phyloP scores from a whole-genome alignment of 2,888 invertebrate species.

The Eulithis prunata region DNA sequence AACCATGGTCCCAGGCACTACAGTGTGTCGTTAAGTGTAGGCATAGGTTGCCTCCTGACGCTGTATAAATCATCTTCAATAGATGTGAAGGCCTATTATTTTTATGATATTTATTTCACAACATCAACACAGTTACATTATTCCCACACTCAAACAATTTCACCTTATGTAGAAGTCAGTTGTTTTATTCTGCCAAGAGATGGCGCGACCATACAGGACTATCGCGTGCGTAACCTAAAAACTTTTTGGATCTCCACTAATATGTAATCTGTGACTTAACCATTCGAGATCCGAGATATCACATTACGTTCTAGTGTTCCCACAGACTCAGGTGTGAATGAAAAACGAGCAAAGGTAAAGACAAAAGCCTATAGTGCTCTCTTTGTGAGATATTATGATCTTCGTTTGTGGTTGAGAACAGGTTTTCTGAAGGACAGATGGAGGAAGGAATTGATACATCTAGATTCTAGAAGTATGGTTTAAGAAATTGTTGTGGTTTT shows the following conservation, averaged over 20 bases:
- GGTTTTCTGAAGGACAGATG: constrained; percentile 23
- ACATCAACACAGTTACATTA: neutral
- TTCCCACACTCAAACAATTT: neutral
- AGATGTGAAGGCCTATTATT: too few species aligned
- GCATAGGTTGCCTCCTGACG: too few species aligned
- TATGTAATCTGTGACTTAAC: constrained; percentile 13
- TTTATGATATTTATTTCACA: neutral
- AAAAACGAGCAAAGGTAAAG: constrained; percentile 65
- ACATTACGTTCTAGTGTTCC: constrained; percentile 65
- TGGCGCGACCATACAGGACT: constrained; percentile 20
- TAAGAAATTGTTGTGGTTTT: too few species aligned
- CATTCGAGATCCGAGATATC: constrained; percentile 50
- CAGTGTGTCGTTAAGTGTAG: too few species aligned
- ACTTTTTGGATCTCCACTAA: constrained; percentile 14
- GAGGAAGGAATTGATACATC: constrained; percentile 12
- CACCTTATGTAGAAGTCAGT: neutral
- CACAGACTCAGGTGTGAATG: constrained; percentile 73
- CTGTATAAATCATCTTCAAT: too few species aligned
- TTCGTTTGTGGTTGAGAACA: constrained; percentile 21
- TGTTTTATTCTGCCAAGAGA: constrained; percentile 17
- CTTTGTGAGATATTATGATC: constrained; percentile 43
- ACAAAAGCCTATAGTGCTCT: constrained; percentile 40
- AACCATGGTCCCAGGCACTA: too few species aligned
- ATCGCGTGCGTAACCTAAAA: constrained; percentile 25
- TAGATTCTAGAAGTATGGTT: too few species aligned